These are phyloP conservation scores for Torymus auratus DNA, from an alignment of 2,888 invertebrate species.

Conservation along the genomic window DNA sequence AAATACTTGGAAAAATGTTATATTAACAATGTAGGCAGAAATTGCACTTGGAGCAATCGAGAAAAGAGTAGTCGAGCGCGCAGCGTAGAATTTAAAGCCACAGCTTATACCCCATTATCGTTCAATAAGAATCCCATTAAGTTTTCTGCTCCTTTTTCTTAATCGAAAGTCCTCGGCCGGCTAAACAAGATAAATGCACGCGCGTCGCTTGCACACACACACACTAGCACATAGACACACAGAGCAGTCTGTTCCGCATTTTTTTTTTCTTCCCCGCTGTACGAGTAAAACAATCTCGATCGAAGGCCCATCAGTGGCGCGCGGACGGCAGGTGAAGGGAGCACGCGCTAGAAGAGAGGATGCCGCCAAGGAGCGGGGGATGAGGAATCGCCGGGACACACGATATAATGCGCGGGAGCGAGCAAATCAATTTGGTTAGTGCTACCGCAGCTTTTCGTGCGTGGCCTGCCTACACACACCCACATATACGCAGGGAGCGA, in stretches of 20 bases:
- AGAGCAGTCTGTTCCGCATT: neutral
- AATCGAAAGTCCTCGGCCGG: conserved; percentile 49
- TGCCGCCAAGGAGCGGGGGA: neutral
- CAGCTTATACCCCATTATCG: conserved; percentile 31
- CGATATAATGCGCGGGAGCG: conserved; percentile 30
- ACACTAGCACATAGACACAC: neutral
- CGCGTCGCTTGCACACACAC: conserved; percentile 13
- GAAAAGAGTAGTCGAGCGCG: conserved; percentile 14
- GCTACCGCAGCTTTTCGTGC: conserved; percentile 50
- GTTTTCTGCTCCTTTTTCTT: conserved; percentile 8
- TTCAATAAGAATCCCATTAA: conserved; percentile 54
- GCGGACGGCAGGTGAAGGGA: conserved; percentile 44
- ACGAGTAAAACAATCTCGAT: conserved; percentile 44
- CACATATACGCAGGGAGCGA: conserved; percentile 25
- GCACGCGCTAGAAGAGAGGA: conserved; percentile 25
- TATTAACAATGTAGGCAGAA: too few species aligned
- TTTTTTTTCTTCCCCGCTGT: conserved; percentile 4
- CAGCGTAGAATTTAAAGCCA: conserved; percentile 28
- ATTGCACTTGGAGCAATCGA: neutral
- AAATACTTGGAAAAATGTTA: too few species aligned
- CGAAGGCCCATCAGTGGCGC: conserved; percentile 44
- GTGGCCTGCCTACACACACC: neutral
- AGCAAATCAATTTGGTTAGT: conserved; percentile 55
- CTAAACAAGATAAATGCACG: conserved; percentile 55
- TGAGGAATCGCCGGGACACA: conserved; percentile 7